Base-by-base conservation (phyloP, 2,888 invertebrate genomes). In the Philereme vetulata region DNA sequence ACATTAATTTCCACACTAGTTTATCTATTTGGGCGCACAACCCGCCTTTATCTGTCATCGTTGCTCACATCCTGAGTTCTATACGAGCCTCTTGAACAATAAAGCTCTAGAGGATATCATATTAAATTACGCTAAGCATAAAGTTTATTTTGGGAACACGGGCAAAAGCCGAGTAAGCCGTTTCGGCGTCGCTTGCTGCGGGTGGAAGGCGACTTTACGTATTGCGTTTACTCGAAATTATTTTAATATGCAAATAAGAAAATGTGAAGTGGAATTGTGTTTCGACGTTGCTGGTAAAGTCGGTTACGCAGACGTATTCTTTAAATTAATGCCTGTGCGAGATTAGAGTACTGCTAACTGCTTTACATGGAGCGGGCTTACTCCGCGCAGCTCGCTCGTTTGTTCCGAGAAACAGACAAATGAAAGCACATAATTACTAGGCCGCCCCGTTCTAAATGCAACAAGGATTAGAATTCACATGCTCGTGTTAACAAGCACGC, bases 201-300 rank as follows among this genome's bases (percentile, higher is more conserved):
- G 78, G 78, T 82, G 76, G 84, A 82, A 88, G 85, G 85, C 85
- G 82, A 88, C 84, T 85, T 80, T 85, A 87, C 87, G 87, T 91
- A 90, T 88, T 88, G 88, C 88, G 90, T 86, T 91, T 84, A 88
- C 88, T 90, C 79, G 89, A 92, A 91, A 92, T 92, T 88, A 92
- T 91, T 92, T 92, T 92, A 90, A 91, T 91, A 91, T 91, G 91
- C 90, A 91, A 92, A 92, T 92, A 91, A 88, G 90, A 89, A 91
- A 87, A 90, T 90, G 91, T 90, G 88, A 86, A 89, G 86, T 84
- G 85, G 90, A 86, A 91, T 89, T 90, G 86, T 88, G 82, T 88
- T 89, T 85, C 85, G 86, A 87, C 85, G 86, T 83, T 86, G 90
- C 86, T 84, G 83, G 85, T 85, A 80, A 81, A 88, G 86, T 88